Percentiles rank a stretch among this genome's conserved stretches.
These are phyloP conservation scores for Drosophila sturtevanti DNA, from an alignment of 1,140 invertebrate genomes.

Conservation along the genomic window DNA sequence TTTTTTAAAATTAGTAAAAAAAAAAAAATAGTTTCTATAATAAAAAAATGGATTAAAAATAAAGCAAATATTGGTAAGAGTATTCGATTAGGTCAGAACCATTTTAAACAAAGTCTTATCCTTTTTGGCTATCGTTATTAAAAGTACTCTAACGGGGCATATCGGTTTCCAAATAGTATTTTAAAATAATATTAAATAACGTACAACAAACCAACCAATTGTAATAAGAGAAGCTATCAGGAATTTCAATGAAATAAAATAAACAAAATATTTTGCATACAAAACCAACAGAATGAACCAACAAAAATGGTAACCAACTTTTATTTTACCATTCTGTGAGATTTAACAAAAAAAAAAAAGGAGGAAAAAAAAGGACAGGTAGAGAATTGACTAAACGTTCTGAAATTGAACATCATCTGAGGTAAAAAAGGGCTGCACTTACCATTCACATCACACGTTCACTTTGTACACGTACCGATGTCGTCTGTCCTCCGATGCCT, in stretches of 20 bases:
- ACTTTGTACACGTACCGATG: conserved; percentile 25
- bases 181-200: background rate
- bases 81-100: too few relatives aligned
- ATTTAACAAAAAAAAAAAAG: background rate
- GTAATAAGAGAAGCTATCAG: background rate
- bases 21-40: too few relatives aligned
- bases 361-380: background rate
- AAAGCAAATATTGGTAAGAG: too few relatives aligned
- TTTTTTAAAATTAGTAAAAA: too few relatives aligned
- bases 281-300: background rate
- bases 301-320: background rate
- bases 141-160: background rate
- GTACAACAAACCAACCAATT: background rate
- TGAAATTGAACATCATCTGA: conserved; percentile 28
- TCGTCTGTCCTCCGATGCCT: background rate
- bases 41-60: too few relatives aligned
- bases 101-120: too few relatives aligned
- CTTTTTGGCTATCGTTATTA: too few relatives aligned
- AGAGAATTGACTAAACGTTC: conserved; percentile 7
- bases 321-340: background rate
- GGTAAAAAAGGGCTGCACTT: conserved; percentile 42
- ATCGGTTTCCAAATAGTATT: background rate
- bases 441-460: conserved; percentile 75
- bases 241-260: background rate
- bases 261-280: background rate